Evolutionary conservation across 2,888 invertebrate genomes (phyloP).

Genomic region (Charanyca ferruginea): DNA sequence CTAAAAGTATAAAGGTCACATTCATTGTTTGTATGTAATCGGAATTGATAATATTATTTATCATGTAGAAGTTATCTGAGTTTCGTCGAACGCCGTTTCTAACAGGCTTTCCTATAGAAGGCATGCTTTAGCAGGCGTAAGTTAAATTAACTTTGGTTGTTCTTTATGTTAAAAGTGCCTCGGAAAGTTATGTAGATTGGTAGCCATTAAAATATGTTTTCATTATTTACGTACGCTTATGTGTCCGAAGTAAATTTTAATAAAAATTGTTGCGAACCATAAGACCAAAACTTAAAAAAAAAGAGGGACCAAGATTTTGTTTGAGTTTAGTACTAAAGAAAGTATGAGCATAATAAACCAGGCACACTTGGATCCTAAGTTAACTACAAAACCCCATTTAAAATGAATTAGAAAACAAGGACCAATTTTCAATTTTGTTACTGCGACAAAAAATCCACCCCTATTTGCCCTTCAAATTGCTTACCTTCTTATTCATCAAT

Average conservation of each 20-base stretch:
- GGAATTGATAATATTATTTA: not conserved
- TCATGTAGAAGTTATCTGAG: not conserved
- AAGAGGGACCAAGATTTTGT: too few species aligned
- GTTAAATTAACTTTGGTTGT: too few species aligned
- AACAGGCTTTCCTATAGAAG: too few species aligned
- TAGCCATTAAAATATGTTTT: too few species aligned
- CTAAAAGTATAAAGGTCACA: conserved; percentile 1
- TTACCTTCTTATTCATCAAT: conserved; percentile 20
- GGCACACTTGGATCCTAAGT: not conserved
- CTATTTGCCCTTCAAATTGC: conserved; percentile 14
- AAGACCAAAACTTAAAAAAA: too few species aligned
- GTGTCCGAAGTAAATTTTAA: too few species aligned
- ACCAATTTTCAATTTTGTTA: not conserved
- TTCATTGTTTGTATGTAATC: not conserved
- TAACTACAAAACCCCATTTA: not conserved
- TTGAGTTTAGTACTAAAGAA: too few species aligned
- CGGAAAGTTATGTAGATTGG: too few species aligned
- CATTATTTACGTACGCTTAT: too few species aligned
- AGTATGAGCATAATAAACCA: too few species aligned
- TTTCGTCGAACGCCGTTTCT: not conserved
- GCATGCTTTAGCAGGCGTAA: not conserved
- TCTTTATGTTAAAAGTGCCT: too few species aligned
- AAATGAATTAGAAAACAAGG: not conserved
- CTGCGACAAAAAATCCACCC: not conserved
- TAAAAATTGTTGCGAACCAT: too few species aligned